Percentiles rank a stretch among this genome's conserved stretches.
Evolutionary conservation across 2,113 vertebrate species (phyloP).

Genomic region (Thamnaconus septentrionalis): DNA sequence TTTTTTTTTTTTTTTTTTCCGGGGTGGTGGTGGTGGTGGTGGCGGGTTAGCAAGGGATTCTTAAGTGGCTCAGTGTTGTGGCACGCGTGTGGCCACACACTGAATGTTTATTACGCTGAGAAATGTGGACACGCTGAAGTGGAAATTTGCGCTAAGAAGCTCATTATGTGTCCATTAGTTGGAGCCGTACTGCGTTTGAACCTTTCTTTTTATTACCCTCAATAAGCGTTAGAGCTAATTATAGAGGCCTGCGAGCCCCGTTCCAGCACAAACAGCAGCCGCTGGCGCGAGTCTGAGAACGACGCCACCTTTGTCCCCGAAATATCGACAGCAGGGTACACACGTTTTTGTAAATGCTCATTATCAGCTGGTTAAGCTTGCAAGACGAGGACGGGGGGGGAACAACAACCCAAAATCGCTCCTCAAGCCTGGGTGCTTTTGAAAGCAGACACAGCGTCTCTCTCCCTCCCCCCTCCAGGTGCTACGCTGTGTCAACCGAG

Average conservation of each 20-base stretch:
- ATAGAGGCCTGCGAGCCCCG: neutral
- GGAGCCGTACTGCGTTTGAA: constrained; percentile 4
- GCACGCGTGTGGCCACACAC: too few relatives aligned
- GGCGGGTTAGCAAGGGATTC: constrained; percentile 12
- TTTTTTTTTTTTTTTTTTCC: too few relatives aligned
- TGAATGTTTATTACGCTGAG: constrained; percentile 23
- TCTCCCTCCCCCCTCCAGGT: neutral
- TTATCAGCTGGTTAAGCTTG: neutral
- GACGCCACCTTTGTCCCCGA: neutral
- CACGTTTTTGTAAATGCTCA: neutral
- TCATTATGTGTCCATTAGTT: constrained; percentile 24
- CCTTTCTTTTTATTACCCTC: constrained; percentile 3
- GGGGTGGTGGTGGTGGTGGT: too few relatives aligned
- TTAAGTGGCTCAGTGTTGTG: constrained; percentile 6
- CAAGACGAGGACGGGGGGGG: neutral
- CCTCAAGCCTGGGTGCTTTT: constrained; percentile 17
- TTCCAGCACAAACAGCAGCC: neutral
- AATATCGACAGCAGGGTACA: neutral
- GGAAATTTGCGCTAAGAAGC: constrained; percentile 18
- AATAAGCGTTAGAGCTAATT: constrained; percentile 14
- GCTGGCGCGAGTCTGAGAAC: neutral
- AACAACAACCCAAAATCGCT: constrained; percentile 7
- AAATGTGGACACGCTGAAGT: constrained; percentile 28
- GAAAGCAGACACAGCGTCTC: constrained; percentile 21
- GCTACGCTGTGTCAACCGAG: too few relatives aligned